Evolutionary conservation across 2,888 invertebrate species (phyloP).

Genomic region (Sphaeridia pumilis): DNA sequence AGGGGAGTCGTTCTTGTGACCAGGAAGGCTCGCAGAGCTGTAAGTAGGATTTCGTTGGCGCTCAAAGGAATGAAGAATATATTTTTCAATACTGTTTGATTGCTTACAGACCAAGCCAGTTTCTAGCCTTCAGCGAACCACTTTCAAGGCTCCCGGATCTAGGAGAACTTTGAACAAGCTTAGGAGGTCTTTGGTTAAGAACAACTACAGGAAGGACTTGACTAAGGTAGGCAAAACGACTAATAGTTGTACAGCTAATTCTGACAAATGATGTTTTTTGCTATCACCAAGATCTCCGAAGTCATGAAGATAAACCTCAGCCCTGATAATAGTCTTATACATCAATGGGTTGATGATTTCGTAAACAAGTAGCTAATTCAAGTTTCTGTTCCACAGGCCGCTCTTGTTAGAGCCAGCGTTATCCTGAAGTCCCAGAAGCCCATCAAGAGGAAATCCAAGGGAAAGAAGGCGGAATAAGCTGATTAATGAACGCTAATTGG

Average conservation of each 20-base stretch:
- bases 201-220: constrained; percentile 80
- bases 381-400: constrained; percentile 53
- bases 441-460: constrained; percentile 62
- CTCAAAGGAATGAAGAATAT: too few relatives aligned
- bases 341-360: too few relatives aligned
- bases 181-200: constrained; percentile 62
- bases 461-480: constrained; percentile 67
- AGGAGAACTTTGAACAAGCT: constrained; percentile 75
- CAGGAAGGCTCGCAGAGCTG: too few relatives aligned
- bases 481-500: too few relatives aligned
- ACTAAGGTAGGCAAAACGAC: constrained; percentile 55
- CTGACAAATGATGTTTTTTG: constrained; percentile 14
- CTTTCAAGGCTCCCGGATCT: constrained; percentile 71
- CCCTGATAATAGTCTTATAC: too few relatives aligned
- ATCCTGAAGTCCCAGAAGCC: constrained; percentile 84
- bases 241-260: too few relatives aligned
- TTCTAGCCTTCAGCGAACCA: constrained; percentile 44
- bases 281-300: constrained; percentile 39
- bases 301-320: neutral
- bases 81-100: neutral
- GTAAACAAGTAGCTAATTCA: too few relatives aligned
- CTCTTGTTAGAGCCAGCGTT: constrained; percentile 84
- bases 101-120: constrained; percentile 28
- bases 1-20: constrained; percentile 87
- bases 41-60: too few relatives aligned